Evolutionary conservation across 2,888 invertebrate genomes (phyloP).

Genomic region (Tricholauxania praeusta): DNA sequence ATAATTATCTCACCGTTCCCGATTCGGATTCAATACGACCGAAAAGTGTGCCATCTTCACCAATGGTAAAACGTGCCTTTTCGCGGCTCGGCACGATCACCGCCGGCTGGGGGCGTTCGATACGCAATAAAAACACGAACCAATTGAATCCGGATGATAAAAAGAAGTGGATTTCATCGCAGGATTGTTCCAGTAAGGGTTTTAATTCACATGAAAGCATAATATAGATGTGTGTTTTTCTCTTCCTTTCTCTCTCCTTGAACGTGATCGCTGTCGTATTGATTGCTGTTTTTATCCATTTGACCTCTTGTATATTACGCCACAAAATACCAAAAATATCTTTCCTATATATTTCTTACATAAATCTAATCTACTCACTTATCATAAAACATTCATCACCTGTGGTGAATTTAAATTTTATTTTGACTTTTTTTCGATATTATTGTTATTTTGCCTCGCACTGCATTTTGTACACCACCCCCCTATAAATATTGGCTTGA

Average conservation of each 20-base stretch:
- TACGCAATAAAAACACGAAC: slow-evolving; percentile 86
- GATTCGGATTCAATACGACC: slow-evolving; percentile 88
- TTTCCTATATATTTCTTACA: slow-evolving; percentile 9
- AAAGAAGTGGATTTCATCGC: slow-evolving; percentile 92
- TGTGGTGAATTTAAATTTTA: too few species aligned
- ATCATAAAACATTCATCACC: not conserved
- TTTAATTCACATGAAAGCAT: slow-evolving; percentile 56
- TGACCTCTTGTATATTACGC: too few species aligned
- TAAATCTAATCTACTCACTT: slow-evolving; percentile 6
- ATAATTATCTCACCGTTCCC: slow-evolving; percentile 92
- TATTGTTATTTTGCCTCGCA: slow-evolving; percentile 14
- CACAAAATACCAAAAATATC: too few species aligned
- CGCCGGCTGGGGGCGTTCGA: slow-evolving; percentile 90
- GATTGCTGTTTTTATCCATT: not conserved
- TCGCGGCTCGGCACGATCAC: slow-evolving; percentile 91
- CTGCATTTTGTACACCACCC: slow-evolving; percentile 21
- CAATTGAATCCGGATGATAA: slow-evolving; percentile 87
- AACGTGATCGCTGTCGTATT: slow-evolving; percentile 23
- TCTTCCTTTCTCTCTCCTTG: slow-evolving; percentile 29
- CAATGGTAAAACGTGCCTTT: slow-evolving; percentile 93
- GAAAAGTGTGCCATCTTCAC: slow-evolving; percentile 93
- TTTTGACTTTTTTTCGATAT: not conserved
- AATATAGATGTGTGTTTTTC: slow-evolving; percentile 66
- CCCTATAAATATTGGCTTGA: slow-evolving; percentile 14
- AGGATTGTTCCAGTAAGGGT: slow-evolving; percentile 89